Conservation (phyloP, 2,113 vertebrate genomes). For the Pongo abelii region DNA sequence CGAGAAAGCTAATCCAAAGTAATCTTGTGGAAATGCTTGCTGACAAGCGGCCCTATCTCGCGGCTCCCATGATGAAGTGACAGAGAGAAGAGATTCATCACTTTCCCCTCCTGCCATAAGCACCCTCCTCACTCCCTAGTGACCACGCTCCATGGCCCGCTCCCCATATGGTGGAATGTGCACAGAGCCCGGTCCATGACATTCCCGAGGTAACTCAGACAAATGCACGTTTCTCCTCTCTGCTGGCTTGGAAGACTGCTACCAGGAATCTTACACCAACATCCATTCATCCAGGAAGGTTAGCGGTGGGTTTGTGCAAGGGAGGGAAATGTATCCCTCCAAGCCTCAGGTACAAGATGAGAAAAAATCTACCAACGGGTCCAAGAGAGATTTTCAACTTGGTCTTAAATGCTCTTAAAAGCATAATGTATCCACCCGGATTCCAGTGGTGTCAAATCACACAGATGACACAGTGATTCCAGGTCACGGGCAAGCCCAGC, state of each 20-base stretch:
- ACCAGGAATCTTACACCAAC: background rate
- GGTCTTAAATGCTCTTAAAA: background rate
- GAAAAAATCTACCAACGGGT: background rate
- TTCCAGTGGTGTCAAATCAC: background rate
- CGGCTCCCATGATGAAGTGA: background rate
- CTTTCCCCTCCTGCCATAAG: background rate
- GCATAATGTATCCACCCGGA: background rate
- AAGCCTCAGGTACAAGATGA: background rate
- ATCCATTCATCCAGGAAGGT: background rate
- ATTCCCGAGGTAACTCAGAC: background rate
- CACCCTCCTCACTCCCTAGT: background rate
- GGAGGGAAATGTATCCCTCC: background rate
- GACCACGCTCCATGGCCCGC: background rate
- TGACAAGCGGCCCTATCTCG: background rate
- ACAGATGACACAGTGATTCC: background rate
- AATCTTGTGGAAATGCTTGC: conserved; percentile 28
- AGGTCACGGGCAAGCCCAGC: background rate
- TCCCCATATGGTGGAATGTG: accelerated
- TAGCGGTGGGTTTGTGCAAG: background rate
- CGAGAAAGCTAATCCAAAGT: background rate
- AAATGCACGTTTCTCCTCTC: background rate
- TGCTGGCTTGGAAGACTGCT: conserved; percentile 19
- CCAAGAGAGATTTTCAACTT: background rate
- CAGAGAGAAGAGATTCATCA: background rate
- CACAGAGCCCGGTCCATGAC: background rate